Evolutionary conservation across 1,140 invertebrate species (phyloP).

Genomic region (Lordiphosa collinella): DNA sequence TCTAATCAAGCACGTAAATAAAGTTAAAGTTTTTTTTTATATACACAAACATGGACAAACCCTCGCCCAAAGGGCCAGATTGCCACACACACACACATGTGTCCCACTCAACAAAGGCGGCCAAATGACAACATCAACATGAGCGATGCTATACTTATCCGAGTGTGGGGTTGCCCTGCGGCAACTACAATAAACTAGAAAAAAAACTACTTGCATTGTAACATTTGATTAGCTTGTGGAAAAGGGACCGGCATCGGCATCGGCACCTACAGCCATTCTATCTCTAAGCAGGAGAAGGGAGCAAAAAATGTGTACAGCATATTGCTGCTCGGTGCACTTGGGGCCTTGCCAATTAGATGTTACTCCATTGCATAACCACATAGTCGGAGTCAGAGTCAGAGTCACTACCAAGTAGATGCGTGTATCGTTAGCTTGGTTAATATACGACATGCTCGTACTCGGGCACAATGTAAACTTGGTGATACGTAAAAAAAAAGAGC

Average conservation of each 20-base stretch:
- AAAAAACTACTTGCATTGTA: slow-evolving; percentile 54
- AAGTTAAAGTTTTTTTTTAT: slow-evolving; percentile 64
- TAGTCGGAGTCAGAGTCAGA: not conserved
- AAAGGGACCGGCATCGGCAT: slow-evolving; percentile 8
- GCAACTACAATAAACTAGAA: slow-evolving; percentile 60
- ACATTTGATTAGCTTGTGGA: slow-evolving; percentile 69
- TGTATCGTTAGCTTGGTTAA: slow-evolving; percentile 51
- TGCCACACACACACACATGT: slow-evolving; percentile 13
- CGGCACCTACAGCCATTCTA: slow-evolving; percentile 1
- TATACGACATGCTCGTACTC: slow-evolving; percentile 42
- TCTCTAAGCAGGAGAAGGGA: not conserved
- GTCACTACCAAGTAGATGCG: not conserved
- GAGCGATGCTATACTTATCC: slow-evolving; percentile 16
- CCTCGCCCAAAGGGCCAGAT: slow-evolving; percentile 15
- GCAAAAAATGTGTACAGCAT: slow-evolving; percentile 38
- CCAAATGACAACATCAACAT: slow-evolving; percentile 61
- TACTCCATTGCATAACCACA: slow-evolving; percentile 34
- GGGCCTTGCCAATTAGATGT: slow-evolving; percentile 65
- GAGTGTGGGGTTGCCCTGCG: slow-evolving; percentile 34
- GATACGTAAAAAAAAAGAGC: slow-evolving; percentile 6
- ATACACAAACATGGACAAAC: slow-evolving; percentile 12
- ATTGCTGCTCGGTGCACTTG: slow-evolving; percentile 59
- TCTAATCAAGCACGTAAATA: slow-evolving; percentile 77
- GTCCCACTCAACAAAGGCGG: slow-evolving; percentile 45
- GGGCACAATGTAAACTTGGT: slow-evolving; percentile 43